phyloP scores from a whole-genome alignment of 2,113 vertebrate species.

The Eira barbara region DNA sequence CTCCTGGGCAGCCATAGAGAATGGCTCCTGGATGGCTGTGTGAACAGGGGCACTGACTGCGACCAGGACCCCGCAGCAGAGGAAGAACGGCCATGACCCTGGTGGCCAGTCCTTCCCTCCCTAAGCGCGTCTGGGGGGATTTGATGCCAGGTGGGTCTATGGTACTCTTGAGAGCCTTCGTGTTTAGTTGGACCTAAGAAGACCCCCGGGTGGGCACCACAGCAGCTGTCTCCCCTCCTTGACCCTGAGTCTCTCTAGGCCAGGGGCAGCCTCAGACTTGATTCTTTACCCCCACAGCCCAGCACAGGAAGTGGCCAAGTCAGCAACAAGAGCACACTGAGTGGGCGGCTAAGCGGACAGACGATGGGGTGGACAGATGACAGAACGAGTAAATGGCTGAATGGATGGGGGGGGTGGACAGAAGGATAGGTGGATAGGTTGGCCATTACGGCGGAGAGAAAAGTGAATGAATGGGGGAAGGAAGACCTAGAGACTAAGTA shows the following conservation, averaged over 20 bases:
- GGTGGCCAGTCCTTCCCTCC: neutral
- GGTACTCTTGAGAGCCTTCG: neutral
- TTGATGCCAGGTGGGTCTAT: neutral
- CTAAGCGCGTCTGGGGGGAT: neutral
- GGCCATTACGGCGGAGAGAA: neutral
- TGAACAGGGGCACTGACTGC: neutral
- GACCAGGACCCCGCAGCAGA: neutral
- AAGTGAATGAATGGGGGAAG: neutral
- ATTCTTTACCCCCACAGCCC: neutral
- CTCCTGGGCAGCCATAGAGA: neutral
- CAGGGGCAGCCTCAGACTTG: neutral
- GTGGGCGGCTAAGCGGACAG: neutral
- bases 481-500: neutral
- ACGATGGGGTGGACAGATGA: accelerated
- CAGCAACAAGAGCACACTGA: neutral
- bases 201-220: neutral
- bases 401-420: too few species aligned
- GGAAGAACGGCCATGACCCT: neutral
- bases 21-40: neutral
- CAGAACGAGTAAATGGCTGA: neutral
- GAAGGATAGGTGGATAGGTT: neutral
- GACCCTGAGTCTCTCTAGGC: neutral
- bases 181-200: neutral
- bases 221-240: neutral
- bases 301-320: neutral